Evolutionary conservation across 2,888 invertebrate species (phyloP).

Genomic region (Yponomeuta evonymella): DNA sequence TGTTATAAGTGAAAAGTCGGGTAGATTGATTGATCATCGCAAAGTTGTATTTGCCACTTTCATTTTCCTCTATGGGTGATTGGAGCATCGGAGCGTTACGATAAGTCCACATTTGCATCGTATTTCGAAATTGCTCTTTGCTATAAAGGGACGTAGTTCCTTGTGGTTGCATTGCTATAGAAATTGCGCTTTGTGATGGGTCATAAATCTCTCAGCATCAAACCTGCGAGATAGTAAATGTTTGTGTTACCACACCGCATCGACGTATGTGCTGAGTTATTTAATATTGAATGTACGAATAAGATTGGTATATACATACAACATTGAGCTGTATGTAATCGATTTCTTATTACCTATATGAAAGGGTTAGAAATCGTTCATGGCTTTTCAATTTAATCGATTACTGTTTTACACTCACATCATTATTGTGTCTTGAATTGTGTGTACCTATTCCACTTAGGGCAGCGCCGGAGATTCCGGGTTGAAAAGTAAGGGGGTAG

Average conservation of each 20-base stretch:
- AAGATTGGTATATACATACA: background rate
- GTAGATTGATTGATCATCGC: background rate
- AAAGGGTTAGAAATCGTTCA: background rate
- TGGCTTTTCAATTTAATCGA: background rate
- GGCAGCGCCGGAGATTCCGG: no score
- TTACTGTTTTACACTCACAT: no score
- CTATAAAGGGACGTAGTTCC: background rate
- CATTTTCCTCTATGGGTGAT: background rate
- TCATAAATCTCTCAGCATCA: background rate
- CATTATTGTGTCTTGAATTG: no score
- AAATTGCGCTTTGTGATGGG: conserved; percentile 2
- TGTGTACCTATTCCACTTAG: no score
- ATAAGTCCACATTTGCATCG: background rate
- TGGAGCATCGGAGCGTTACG: background rate
- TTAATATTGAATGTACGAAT: background rate
- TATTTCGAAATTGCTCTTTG: background rate
- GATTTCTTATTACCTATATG: background rate
- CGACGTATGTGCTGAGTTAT: background rate
- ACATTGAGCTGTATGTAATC: background rate
- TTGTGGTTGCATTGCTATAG: background rate
- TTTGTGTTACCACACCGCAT: background rate
- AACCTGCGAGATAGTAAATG: background rate
- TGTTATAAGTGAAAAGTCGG: no score
- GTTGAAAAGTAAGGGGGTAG: no score
- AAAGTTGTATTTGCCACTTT: background rate